Percentiles rank a stretch among this genome's conserved stretches.
phyloP scores from a whole-genome alignment of 1,140 invertebrate species.

The Physella acuta region DNA sequence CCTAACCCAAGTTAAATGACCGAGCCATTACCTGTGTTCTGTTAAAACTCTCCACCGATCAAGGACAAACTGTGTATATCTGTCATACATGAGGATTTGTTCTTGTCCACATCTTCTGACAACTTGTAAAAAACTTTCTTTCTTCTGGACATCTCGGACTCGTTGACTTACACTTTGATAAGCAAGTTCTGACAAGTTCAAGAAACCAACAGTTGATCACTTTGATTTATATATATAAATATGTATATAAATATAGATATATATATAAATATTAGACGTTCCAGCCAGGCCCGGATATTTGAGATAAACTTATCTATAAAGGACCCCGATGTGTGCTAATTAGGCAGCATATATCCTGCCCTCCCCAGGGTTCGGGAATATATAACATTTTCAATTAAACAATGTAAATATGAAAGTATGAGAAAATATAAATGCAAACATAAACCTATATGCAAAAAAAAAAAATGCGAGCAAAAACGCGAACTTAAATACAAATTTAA shows the following conservation, averaged over 20 bases:
- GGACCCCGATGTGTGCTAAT: background rate
- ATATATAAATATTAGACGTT: background rate
- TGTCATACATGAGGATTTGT: too few relatives aligned
- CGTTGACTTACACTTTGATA: conserved; percentile 8
- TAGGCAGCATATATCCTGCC: background rate
- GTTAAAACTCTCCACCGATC: too few relatives aligned
- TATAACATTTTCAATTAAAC: too few relatives aligned
- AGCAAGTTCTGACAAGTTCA: background rate
- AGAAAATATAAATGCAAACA: too few relatives aligned
- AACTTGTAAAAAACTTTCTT: conserved; percentile 3
- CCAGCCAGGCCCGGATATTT: background rate
- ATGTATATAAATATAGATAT: background rate
- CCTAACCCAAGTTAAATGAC: too few relatives aligned
- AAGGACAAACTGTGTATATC: too few relatives aligned
- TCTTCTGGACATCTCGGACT: background rate
- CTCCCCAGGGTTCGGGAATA: background rate
- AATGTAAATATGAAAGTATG: too few relatives aligned
- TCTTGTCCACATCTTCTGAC: too few relatives aligned
- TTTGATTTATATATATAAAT: background rate
- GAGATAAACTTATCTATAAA: background rate
- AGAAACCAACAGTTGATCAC: background rate
- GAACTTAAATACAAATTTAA: too few relatives aligned
- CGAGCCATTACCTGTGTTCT: too few relatives aligned
- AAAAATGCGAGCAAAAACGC: too few relatives aligned
- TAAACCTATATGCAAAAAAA: too few relatives aligned